These are phyloP conservation scores for Micromussa lordhowensis DNA, from an alignment of 92 coral and sea anemone species.

Conservation along the genomic window DNA sequence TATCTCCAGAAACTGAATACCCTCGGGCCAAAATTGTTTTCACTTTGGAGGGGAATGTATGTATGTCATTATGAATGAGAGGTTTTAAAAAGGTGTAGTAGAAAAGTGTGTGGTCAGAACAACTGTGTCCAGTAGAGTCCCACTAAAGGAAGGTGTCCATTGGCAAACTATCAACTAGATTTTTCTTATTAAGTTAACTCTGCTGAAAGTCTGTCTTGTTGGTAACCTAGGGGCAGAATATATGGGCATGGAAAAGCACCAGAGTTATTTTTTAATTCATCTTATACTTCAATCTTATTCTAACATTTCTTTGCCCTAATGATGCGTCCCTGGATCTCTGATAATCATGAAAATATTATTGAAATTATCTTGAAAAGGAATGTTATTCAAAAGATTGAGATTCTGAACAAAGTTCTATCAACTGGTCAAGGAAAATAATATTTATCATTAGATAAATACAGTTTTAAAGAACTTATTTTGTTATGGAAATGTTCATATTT, in stretches of 20 bases:
- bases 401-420: too few relatives aligned
- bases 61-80: too few relatives aligned
- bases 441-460: too few relatives aligned
- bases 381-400: too few relatives aligned
- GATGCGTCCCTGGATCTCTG: too few relatives aligned
- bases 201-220: not conserved
- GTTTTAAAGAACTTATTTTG: not conserved
- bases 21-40: too few relatives aligned
- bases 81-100: too few relatives aligned
- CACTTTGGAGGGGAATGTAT: too few relatives aligned
- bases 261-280: not conserved
- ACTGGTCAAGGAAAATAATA: too few relatives aligned
- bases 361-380: too few relatives aligned
- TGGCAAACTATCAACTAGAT: not conserved
- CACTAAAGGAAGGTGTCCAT: not conserved
- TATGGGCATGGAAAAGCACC: not conserved
- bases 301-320: not conserved
- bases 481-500: not conserved
- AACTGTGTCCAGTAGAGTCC: not conserved
- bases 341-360: too few relatives aligned
- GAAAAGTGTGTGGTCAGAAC: not conserved
- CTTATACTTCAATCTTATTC: not conserved
- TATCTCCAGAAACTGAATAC: too few relatives aligned
- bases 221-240: not conserved
- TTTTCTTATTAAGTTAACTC: not conserved